Evolutionary conservation across 2,888 invertebrate genomes (phyloP).

Genomic region (Morinoia aosen): DNA sequence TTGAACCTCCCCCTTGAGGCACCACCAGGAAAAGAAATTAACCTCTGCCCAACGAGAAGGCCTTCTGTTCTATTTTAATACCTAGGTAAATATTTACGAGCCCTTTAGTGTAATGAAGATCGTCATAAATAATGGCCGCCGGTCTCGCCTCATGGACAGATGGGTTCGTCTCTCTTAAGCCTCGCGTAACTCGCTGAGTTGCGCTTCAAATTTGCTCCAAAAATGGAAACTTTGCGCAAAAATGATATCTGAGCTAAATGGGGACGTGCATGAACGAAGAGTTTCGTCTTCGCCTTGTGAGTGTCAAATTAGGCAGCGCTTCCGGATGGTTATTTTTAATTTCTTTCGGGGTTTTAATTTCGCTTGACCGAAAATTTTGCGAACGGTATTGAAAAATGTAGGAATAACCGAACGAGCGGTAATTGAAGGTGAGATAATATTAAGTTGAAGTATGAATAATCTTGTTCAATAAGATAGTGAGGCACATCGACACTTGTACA

Average conservation of each 20-base stretch:
- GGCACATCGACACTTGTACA: too few relatives aligned
- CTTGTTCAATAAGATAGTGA: too few relatives aligned
- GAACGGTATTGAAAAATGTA: too few relatives aligned
- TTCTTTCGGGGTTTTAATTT: too few relatives aligned
- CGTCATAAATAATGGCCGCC: neutral
- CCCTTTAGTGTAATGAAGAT: neutral
- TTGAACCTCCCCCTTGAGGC: neutral
- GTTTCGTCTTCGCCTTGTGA: neutral
- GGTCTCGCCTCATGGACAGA: neutral
- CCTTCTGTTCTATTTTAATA: neutral
- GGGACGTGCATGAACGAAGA: neutral
- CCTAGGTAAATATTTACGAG: neutral
- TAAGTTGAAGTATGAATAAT: too few relatives aligned
- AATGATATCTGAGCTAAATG: neutral
- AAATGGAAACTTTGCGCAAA: neutral
- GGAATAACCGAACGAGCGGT: too few relatives aligned
- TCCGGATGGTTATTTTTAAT: neutral
- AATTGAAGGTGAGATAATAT: too few relatives aligned
- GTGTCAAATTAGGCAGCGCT: neutral
- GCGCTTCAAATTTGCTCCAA: neutral
- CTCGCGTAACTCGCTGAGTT: neutral
- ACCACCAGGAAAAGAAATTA: neutral
- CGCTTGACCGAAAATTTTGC: too few relatives aligned
- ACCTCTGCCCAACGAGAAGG: neutral
- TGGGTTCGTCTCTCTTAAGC: neutral